Base-by-base conservation (phyloP, 2,797 vertebrate genomes). In the Gila robusta region DNA sequence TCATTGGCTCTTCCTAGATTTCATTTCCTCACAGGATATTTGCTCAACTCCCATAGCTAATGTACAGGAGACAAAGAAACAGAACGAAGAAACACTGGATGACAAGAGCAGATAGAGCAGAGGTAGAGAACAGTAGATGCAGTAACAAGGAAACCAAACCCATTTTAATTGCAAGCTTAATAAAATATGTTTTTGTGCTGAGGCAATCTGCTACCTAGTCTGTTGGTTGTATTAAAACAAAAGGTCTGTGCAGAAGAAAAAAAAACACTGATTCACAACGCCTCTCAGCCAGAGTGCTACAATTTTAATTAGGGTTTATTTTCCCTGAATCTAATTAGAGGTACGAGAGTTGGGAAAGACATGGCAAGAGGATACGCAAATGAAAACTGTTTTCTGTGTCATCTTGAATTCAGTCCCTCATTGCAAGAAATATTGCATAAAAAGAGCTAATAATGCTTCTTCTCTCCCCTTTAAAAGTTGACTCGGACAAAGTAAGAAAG, bases 21-120 rank as follows among this genome's bases (percentile, higher is more conserved):
- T 95, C 89, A 96, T 95, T 95, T 96, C 95, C 94, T 94, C 81
- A 87, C 93, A 92, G 94, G 95, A 95, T 95, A 95, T 91, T 95
- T 93, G 93, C 92, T 94, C 90, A 91, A 88, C 87, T 88, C 67
- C 86, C 92, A 92, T 93, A 93, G 92, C 93, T 93, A 95, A 93
- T 91, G 91, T 92, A 93, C 89, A 90, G 85, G 70, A 86, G 88
- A 90, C 87, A 84, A 83, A 87, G 86, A 87, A 77, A 80, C 82
- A 86, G 19, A 77, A 70, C 7, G 67, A 88, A 69, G 82, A 86
- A 79, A 81, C 71, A 70, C 35, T 64, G 49, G 64, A 83, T 79
- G 67, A 71, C 37, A 52, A 6, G 47, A 79, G 16, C 54, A 81
- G 84, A 86, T 74, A 86, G 89, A 92, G 87, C 88, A 37, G 6